A percentile compares a stretch with the other conserved stretches of the same genome.
Conservation (phyloP, 2,888 invertebrate genomes). For the Netelia inedita region DNA sequence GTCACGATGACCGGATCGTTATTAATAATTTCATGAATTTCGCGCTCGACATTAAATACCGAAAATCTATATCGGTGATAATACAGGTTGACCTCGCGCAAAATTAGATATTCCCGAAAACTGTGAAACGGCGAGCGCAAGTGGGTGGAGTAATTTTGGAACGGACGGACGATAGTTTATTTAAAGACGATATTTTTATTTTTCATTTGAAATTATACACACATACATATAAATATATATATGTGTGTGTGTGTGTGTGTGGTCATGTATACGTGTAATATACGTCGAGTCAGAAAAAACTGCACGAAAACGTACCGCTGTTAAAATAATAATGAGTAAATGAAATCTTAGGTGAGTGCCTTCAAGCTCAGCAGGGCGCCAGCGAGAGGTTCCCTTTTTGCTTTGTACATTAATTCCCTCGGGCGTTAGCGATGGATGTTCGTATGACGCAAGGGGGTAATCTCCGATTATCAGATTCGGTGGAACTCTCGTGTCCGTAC, state of each 20-base stretch:
- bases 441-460: neutral
- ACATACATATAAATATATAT: neutral
- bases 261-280: too few relatives aligned
- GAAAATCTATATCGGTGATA: neutral
- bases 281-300: slow-evolving; percentile 63
- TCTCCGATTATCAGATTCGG: neutral
- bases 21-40: slow-evolving; percentile 23
- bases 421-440: neutral
- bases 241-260: too few relatives aligned
- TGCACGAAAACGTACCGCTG: slow-evolving; percentile 72
- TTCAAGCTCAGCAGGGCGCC: slow-evolving; percentile 45
- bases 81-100: slow-evolving; percentile 17
- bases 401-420: neutral
- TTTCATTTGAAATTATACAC: neutral
- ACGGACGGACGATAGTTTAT: slow-evolving; percentile 2
- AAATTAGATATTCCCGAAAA: slow-evolving; percentile 7
- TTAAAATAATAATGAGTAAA: slow-evolving; percentile 70
- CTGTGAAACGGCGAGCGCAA: slow-evolving; percentile 25
- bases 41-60: slow-evolving; percentile 4
- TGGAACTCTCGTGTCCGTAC: neutral
- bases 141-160: slow-evolving; percentile 27
- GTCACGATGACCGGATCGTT: neutral
- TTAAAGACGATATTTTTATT: slow-evolving; percentile 43
- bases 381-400: slow-evolving; percentile 28
- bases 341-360: slow-evolving; percentile 58